phyloP scores from a whole-genome alignment of 2,113 vertebrate species.

The Etheostoma spectabile region DNA sequence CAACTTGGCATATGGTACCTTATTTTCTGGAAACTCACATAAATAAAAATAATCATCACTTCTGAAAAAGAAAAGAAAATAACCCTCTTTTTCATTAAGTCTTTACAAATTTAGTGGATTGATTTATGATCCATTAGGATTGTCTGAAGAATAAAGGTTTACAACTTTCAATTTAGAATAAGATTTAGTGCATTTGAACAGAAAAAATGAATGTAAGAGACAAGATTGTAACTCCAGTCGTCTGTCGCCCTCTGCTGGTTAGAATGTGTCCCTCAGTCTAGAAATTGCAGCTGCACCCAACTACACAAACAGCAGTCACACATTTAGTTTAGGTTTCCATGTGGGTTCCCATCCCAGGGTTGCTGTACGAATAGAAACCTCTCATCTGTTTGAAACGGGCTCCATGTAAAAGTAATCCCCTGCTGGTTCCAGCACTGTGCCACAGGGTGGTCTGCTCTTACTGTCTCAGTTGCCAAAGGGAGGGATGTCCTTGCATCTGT shows the following conservation, averaged over 20 bases:
- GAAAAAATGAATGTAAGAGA: not conserved
- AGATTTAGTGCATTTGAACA: not conserved
- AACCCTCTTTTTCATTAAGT: constrained; percentile 1
- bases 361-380: constrained; percentile 52
- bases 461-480: constrained; percentile 37
- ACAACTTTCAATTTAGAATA: not conserved
- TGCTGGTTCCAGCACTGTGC: constrained; percentile 61
- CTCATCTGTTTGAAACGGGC: constrained; percentile 55
- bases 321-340: constrained; percentile 29
- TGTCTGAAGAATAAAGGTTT: not conserved
- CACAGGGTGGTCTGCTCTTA: constrained; percentile 15
- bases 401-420: constrained; percentile 49
- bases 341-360: constrained; percentile 42
- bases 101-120: not conserved
- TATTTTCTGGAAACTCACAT: constrained; percentile 2
- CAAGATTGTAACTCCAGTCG: constrained; percentile 12
- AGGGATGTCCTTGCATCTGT: constrained; percentile 34
- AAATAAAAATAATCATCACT: not conserved
- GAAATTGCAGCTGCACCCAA: not conserved
- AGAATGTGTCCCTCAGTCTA: constrained; percentile 11
- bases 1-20: not conserved
- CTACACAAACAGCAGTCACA: not conserved
- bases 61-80: constrained; percentile 1
- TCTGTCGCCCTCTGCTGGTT: constrained; percentile 77
- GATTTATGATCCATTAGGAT: not conserved